These are phyloP conservation scores for Pangasius mekongensis DNA, from an alignment of 2,797 vertebrate species.

Conservation along the genomic window DNA sequence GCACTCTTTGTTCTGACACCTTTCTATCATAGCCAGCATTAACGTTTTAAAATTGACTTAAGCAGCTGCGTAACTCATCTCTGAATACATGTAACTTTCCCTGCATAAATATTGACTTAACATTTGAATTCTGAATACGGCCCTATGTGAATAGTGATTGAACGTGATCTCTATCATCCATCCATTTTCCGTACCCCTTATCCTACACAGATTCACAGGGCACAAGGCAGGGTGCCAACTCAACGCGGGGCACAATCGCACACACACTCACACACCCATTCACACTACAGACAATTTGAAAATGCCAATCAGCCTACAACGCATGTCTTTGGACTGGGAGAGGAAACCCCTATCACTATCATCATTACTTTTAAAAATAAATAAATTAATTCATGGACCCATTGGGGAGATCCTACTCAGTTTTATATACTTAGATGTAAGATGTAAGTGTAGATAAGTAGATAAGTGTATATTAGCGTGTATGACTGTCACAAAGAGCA, in stretches of 20 bases:
- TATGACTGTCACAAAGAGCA: neutral
- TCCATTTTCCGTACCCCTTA: too few species aligned
- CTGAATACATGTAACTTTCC: constrained; percentile 1
- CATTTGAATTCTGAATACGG: neutral
- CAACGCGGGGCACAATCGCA: too few species aligned
- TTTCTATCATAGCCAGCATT: too few species aligned
- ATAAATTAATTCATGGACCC: neutral
- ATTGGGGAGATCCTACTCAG: neutral
- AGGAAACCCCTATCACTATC: too few species aligned
- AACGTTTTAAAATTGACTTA: neutral
- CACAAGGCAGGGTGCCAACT: too few species aligned
- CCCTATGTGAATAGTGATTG: neutral
- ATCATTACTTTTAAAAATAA: neutral
- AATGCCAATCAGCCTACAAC: too few species aligned
- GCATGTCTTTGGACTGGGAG: too few species aligned
- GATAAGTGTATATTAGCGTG: neutral
- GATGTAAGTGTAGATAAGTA: too few species aligned
- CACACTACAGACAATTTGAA: too few species aligned
- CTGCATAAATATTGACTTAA: neutral
- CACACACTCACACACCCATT: too few species aligned
- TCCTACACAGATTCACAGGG: too few species aligned
- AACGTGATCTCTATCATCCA: neutral
- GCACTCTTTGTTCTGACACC: too few species aligned
- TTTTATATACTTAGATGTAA: neutral
- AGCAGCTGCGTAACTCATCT: neutral